Percentiles rank a stretch among this genome's conserved stretches.
Evolutionary conservation across 2,888 invertebrate genomes (phyloP).

Genomic region (Parnassius smintheus): DNA sequence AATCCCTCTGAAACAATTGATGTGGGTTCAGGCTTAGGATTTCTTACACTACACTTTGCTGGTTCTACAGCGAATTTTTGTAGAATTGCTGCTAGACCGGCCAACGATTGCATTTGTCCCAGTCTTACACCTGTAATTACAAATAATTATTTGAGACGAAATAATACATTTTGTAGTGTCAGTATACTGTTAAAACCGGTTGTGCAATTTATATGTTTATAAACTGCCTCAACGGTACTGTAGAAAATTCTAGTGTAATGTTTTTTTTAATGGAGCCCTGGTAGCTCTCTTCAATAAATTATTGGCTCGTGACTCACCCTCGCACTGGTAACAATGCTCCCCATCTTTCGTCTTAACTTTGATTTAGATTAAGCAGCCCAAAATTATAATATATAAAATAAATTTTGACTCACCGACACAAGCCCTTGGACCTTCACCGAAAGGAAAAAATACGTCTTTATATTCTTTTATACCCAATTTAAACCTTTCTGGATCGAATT

Average conservation of each 20-base stretch:
- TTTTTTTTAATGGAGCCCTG: too few species aligned
- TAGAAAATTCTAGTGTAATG: too few species aligned
- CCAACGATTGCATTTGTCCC: constrained; percentile 69
- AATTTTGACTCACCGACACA: constrained; percentile 60
- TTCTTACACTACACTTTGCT: constrained; percentile 46
- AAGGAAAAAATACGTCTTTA: constrained; percentile 54
- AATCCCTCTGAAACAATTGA: constrained; percentile 59
- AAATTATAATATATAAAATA: neutral
- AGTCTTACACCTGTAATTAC: constrained; percentile 58
- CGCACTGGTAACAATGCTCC: too few species aligned
- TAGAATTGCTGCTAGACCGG: constrained; percentile 51
- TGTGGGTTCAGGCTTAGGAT: constrained; percentile 54
- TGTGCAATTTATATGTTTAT: too few species aligned
- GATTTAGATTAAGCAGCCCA: neutral
- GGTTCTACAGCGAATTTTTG: constrained; percentile 50
- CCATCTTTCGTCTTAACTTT: neutral
- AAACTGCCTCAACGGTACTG: too few species aligned
- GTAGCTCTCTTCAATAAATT: too few species aligned
- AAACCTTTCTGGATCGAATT: constrained; percentile 65
- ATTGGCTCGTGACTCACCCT: too few species aligned
- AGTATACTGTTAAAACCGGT: too few species aligned
- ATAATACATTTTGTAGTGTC: too few species aligned
- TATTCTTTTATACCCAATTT: constrained; percentile 50
- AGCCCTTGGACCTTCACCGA: constrained; percentile 67
- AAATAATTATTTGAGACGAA: too few species aligned